Evolutionary conservation across 2,888 invertebrate genomes (phyloP).

Genomic region (Drosophila falleni): DNA sequence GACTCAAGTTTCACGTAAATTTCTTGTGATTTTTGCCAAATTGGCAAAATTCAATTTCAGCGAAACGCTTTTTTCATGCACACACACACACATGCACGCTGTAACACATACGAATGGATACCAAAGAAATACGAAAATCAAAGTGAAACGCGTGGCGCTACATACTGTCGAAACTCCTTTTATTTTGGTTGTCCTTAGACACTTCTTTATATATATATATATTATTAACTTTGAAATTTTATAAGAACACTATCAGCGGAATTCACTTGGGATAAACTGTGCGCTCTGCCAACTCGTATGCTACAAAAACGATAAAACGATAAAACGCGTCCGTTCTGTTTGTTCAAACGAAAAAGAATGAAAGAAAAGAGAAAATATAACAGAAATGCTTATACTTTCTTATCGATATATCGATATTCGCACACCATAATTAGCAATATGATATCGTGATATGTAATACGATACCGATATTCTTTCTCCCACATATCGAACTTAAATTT

Average conservation of each 20-base stretch:
- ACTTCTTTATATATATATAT: constrained; percentile 4
- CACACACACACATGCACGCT: constrained; percentile 35
- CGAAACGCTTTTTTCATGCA: constrained; percentile 40
- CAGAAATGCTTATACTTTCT: constrained; percentile 28
- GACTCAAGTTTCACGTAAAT: constrained; percentile 66
- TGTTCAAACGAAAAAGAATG: constrained; percentile 54
- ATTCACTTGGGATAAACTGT: constrained; percentile 45
- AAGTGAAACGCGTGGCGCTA: constrained; percentile 23
- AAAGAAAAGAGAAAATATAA: constrained; percentile 48
- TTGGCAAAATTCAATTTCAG: constrained; percentile 76
- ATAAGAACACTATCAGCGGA: constrained; percentile 11
- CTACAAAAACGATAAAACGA: constrained; percentile 49
- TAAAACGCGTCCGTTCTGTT: constrained; percentile 53
- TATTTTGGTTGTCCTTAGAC: constrained; percentile 2
- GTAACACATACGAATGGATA: constrained; percentile 44
- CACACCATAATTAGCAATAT: not conserved
- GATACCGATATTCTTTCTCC: constrained; percentile 13
- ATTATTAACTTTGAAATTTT: constrained; percentile 39
- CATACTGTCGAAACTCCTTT: constrained; percentile 21
- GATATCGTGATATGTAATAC: constrained; percentile 8
- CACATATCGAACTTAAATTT: no score
- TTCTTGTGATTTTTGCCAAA: constrained; percentile 65
- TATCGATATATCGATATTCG: constrained; percentile 53
- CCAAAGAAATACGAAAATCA: constrained; percentile 23
- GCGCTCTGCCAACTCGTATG: constrained; percentile 56